Conservation (phyloP, 2,113 vertebrate species). For the Leptosomus discolor region DNA sequence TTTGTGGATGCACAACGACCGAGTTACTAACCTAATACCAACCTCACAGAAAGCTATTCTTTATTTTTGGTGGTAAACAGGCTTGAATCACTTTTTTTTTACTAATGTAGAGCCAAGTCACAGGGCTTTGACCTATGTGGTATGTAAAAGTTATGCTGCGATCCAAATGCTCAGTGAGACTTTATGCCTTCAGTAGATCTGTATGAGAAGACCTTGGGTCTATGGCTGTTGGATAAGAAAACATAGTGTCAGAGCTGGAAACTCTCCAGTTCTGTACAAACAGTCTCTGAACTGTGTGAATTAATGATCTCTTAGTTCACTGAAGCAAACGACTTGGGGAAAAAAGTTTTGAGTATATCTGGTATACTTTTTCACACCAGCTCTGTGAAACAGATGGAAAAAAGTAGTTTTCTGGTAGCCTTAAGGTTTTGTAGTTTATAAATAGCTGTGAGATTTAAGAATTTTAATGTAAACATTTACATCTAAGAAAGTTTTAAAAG, state of each 20-base stretch:
- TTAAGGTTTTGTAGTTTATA: neutral
- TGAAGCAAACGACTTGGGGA: neutral
- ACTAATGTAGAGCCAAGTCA: neutral
- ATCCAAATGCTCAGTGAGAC: neutral
- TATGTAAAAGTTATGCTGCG: neutral
- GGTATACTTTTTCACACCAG: neutral
- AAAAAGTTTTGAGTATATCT: accelerated
- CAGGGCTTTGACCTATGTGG: accelerated
- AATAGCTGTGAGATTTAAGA: neutral
- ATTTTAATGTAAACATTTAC: neutral
- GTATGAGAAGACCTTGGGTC: neutral
- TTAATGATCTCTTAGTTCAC: neutral
- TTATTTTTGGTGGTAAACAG: neutral
- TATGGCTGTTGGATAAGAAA: neutral
- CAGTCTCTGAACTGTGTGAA: neutral
- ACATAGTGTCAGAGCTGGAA: neutral
- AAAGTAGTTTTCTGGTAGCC: neutral
- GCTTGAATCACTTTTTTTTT: neutral
- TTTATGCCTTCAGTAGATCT: neutral
- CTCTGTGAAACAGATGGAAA: neutral
- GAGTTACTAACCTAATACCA: neutral
- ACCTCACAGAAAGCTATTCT: neutral
- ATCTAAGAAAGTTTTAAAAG: neutral
- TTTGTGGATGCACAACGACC: neutral
- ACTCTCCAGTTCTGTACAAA: neutral